Evolutionary conservation across 2,888 invertebrate species (phyloP).

Genomic region (Chalcis sispes): DNA sequence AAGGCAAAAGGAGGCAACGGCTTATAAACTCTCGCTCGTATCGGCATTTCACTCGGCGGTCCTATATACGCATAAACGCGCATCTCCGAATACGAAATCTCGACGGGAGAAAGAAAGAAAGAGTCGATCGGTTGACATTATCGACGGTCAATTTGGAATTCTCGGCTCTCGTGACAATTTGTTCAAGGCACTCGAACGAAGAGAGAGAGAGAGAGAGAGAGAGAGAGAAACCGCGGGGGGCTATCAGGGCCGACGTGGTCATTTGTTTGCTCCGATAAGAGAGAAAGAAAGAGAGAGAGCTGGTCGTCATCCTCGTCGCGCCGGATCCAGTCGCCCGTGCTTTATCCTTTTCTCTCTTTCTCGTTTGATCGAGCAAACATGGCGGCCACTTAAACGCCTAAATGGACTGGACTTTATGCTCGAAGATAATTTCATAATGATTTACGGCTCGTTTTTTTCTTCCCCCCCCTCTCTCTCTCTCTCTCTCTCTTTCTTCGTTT

Average conservation of each 20-base stretch:
- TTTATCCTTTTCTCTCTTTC: constrained; percentile 6
- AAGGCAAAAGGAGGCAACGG: no score
- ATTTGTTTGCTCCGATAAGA: constrained; percentile 63
- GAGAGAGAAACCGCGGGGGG: constrained; percentile 40
- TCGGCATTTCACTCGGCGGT: no score
- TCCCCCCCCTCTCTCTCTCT: constrained; percentile 29
- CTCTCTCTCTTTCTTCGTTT: constrained; percentile 8
- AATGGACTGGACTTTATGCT: constrained; percentile 67
- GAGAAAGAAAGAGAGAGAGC: no score
- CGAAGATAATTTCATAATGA: constrained; percentile 70
- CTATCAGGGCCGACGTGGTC: constrained; percentile 58
- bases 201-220: constrained; percentile 21
- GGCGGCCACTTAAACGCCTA: constrained; percentile 68
- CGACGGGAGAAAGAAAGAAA: no score
- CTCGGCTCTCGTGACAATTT: constrained; percentile 25
- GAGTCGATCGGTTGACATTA: not conserved
- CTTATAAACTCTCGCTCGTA: no score
- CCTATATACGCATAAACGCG: no score
- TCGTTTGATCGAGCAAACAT: constrained; percentile 57
- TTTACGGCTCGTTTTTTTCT: constrained; percentile 59
- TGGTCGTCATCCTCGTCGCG: constrained; percentile 48
- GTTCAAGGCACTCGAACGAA: constrained; percentile 3
- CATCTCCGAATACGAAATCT: no score
- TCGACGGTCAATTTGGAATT: constrained; percentile 30
- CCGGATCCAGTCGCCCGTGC: constrained; percentile 58